These are phyloP conservation scores for Helicoverpa zea DNA, from an alignment of 1,140 invertebrate genomes.

Conservation along the genomic window DNA sequence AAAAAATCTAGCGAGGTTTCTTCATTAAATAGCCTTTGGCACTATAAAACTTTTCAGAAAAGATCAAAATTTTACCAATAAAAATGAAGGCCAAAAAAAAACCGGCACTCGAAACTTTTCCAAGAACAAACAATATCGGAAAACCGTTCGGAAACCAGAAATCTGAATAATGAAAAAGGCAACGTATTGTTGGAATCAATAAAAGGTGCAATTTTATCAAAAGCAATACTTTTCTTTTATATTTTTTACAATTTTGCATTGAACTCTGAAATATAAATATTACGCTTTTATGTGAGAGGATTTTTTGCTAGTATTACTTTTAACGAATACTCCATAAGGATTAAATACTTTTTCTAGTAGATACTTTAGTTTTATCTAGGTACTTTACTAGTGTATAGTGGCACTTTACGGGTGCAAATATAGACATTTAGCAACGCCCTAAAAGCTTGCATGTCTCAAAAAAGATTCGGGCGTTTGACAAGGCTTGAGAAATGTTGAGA, in stretches of 20 bases:
- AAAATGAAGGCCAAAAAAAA: constrained; percentile 5
- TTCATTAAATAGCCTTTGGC: too few species aligned
- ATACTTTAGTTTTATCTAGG: background rate
- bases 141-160: constrained; percentile 4
- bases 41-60: background rate
- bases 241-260: background rate
- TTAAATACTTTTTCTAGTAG: background rate
- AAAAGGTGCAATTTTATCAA: constrained; percentile 23
- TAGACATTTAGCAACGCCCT: constrained; percentile 24
- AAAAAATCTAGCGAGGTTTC: too few species aligned
- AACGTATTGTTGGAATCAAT: background rate
- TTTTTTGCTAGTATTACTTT: constrained; percentile 2
- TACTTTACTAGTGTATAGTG: background rate
- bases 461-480: constrained; percentile 35
- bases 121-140: constrained; percentile 31
- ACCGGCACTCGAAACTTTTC: background rate
- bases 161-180: constrained; percentile 30
- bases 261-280: background rate
- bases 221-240: background rate
- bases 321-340: background rate
- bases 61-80: background rate
- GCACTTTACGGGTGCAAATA: constrained; percentile 6
- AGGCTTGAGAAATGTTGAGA: constrained; percentile 8
- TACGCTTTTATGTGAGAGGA: background rate
- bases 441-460: constrained; percentile 34